These are phyloP conservation scores for Netelia virgata DNA, from an alignment of 2,888 invertebrate genomes.

Conservation along the genomic window DNA sequence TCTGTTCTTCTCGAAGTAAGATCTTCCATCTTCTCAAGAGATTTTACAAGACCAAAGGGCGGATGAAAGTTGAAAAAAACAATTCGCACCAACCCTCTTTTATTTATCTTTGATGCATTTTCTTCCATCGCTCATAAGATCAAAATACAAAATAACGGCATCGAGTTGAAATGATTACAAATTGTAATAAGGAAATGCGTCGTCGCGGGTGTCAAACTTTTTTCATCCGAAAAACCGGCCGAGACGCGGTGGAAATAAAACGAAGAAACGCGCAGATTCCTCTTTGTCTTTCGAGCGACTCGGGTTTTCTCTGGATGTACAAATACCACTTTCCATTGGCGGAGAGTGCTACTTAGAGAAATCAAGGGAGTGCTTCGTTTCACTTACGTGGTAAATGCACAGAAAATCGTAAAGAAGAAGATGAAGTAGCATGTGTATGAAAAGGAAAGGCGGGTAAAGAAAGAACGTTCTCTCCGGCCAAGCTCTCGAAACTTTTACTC, in stretches of 20 bases:
- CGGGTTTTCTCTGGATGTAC: constrained; percentile 19
- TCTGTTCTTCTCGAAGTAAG: background rate
- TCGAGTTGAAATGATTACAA: constrained; percentile 12
- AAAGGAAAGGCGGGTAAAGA: constrained; percentile 68
- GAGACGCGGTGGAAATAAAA: constrained; percentile 13
- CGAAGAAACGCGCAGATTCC: constrained; percentile 26
- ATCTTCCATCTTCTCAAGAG: background rate
- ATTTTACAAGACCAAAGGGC: background rate
- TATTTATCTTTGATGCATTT: constrained; percentile 25
- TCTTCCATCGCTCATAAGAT: constrained; percentile 15
- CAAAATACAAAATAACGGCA: constrained; percentile 16
- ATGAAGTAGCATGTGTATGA: constrained; percentile 57
- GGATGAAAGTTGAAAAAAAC: constrained; percentile 15
- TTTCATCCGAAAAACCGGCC: constrained; percentile 28
- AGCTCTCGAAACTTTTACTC: constrained; percentile 57
- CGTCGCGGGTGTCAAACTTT: constrained; percentile 25
- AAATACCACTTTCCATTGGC: constrained; percentile 80
- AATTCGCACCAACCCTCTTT: constrained; percentile 9
- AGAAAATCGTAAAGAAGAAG: constrained; percentile 68
- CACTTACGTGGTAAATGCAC: constrained; percentile 80
- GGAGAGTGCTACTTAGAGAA: constrained; percentile 84
- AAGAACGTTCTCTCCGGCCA: constrained; percentile 59
- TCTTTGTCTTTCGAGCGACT: constrained; percentile 28
- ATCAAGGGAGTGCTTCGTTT: constrained; percentile 79
- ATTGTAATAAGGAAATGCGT: constrained; percentile 47